Evolutionary conservation across 1,140 invertebrate species (phyloP), one percentile per base, ranked within the genome.

Genomic region (Drosophila punjabiensis): DNA sequence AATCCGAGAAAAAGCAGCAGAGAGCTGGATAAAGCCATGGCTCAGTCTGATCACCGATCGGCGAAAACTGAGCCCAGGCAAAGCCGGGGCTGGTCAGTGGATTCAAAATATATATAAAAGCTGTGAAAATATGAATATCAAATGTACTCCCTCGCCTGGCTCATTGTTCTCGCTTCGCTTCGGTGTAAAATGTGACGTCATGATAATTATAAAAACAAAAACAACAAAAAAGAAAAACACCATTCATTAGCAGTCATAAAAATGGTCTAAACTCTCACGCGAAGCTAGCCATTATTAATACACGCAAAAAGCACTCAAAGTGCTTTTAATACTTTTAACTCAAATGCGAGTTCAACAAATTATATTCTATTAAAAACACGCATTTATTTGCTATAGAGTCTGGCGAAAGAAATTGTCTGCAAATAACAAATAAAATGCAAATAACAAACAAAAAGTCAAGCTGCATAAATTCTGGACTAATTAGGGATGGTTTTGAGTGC

Each of bases 101-200:
- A 48, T 65, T 47, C 10, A 28, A 58, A 35, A 32, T 39, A n/a
- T 37, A 10, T 33, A 35, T 24, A 33, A 35, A 60, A 37, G 47
- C 33, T 37, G 45, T 39, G 50, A 24, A 68, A 77, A 64, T 79
- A 45, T 79, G 58, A 53, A 56, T 50, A 62, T 56, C 37, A 68
- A 62, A 33, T 53, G 39, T 59, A 76, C 45, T 50, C 39, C 33
- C 55, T 61, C 71, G 35, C 35, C 14, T n/a, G 28, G 59, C 39
- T 45, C 52, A 76, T 76, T 76, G 73, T 76, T 76, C 60, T 76
- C 52, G 52, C 75, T 53, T 69, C 58, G 76, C 76, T 79, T 52
- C 58, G 50, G 24, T 32, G 48, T 78, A 39, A 78, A 39, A 77
- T 69, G 58, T 79, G 76, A 79, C 76, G 76, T 79, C 66, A 79